These are phyloP conservation scores for Nephila pilipes DNA, from an alignment of 1,140 invertebrate species.

Conservation along the genomic window DNA sequence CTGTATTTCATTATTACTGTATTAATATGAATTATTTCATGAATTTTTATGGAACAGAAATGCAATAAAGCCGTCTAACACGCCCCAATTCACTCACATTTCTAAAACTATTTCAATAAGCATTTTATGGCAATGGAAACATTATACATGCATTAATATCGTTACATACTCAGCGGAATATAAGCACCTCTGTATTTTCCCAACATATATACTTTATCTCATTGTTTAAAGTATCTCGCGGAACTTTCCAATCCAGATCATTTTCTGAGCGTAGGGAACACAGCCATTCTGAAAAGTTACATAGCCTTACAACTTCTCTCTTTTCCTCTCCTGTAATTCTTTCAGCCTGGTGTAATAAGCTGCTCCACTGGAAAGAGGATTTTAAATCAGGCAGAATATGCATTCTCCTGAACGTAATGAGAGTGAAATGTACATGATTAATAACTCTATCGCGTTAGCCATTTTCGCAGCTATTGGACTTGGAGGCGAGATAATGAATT, in stretches of 20 bases:
- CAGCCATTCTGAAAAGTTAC: background rate
- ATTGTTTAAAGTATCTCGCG: background rate
- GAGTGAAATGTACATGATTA: slow-evolving; percentile 41
- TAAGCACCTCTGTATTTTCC: too few species aligned
- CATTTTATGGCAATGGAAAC: too few species aligned
- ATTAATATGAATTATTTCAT: too few species aligned
- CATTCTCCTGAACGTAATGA: slow-evolving; percentile 29
- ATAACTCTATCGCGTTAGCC: background rate
- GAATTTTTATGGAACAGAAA: too few species aligned
- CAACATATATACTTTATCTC: too few species aligned
- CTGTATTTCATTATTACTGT: too few species aligned
- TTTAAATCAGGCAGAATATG: slow-evolving; percentile 43
- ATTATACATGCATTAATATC: too few species aligned
- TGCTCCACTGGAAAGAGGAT: slow-evolving; percentile 20
- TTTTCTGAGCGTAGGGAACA: background rate
- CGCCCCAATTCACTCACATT: too few species aligned
- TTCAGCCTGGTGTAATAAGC: slow-evolving; percentile 22
- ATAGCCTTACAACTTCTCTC: background rate
- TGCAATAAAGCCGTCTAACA: too few species aligned
- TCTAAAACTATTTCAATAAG: too few species aligned
- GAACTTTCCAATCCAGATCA: slow-evolving; percentile 8
- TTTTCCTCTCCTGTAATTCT: background rate
- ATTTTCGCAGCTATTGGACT: background rate
- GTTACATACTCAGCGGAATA: too few species aligned
- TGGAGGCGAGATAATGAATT: slow-evolving; percentile 1